Evolutionary conservation across 1,140 invertebrate species (phyloP).

Genomic region (Habropoda laboriosa): DNA sequence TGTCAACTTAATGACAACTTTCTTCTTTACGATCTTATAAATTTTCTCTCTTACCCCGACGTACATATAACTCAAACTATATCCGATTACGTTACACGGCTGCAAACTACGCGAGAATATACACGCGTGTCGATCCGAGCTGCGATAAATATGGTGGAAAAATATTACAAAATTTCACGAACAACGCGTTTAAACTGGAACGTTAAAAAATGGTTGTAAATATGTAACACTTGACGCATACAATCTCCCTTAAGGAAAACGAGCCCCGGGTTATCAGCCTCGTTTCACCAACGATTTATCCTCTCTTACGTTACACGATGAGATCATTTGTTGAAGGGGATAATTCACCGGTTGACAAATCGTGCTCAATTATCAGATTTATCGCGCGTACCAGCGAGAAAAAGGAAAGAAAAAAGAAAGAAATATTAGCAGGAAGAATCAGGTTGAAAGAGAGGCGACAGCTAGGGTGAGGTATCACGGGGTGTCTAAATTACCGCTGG

Average conservation of each 20-base stretch:
- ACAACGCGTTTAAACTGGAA: no score
- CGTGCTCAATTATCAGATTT: slow-evolving; percentile 13
- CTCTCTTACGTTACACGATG: neutral
- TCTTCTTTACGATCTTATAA: neutral
- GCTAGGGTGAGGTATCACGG: no score
- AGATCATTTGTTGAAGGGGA: neutral
- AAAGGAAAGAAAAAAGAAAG: no score
- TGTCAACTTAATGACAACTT: neutral
- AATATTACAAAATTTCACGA: neutral
- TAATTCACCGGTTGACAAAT: slow-evolving; percentile 15
- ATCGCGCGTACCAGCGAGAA: neutral
- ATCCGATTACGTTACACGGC: no score
- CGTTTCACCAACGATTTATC: slow-evolving; percentile 16
- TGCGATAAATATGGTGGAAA: neutral
- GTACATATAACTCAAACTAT: neutral
- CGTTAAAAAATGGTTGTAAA: neutral
- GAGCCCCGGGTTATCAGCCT: neutral
- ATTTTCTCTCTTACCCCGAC: neutral
- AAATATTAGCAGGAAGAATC: neutral
- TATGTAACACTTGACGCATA: accelerated
- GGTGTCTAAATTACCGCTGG: slow-evolving; percentile 20
- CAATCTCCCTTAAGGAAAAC: neutral
- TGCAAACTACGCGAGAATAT: neutral
- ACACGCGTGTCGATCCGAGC: neutral
- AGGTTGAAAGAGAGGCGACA: neutral